A percentile compares a stretch with the other conserved stretches of the same genome.
Evolutionary conservation across 2,888 invertebrate genomes (phyloP).

Genomic region (Scaptomyza reducta): DNA sequence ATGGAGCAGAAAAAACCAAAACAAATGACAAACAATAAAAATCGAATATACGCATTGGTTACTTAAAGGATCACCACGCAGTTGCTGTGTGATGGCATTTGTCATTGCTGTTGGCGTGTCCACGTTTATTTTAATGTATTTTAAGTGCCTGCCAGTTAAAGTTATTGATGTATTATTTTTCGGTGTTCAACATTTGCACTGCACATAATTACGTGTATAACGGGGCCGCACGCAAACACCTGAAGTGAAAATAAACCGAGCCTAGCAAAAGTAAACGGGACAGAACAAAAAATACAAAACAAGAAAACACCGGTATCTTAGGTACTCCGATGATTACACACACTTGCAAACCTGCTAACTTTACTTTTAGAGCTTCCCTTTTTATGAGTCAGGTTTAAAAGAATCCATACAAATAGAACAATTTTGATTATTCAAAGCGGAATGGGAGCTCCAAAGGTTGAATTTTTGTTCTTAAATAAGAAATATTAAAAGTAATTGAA

Average conservation of each 20-base stretch:
- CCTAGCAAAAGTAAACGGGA: conserved; percentile 29
- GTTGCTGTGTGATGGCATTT: conserved; percentile 12
- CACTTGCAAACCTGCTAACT: not conserved
- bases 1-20: conserved; percentile 25
- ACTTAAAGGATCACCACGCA: conserved; percentile 65
- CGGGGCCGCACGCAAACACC: conserved; percentile 29
- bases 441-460: no score
- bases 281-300: conserved; percentile 9
- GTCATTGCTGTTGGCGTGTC: conserved; percentile 5
- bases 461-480: no score
- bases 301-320: not conserved
- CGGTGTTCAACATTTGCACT: conserved; percentile 55
- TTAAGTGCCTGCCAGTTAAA: conserved; percentile 58
- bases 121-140: conserved; percentile 32
- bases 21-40: conserved; percentile 76
- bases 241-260: conserved; percentile 42
- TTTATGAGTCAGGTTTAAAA: no score
- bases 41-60: conserved; percentile 75
- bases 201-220: conserved; percentile 54
- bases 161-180: conserved; percentile 64
- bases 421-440: no score
- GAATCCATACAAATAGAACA: no score
- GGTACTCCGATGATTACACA: not conserved
- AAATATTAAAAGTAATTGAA: no score
- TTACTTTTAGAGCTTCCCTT: no score